Conservation (phyloP, 2,113 vertebrate genomes). For the Odocoileus hemionus region DNA sequence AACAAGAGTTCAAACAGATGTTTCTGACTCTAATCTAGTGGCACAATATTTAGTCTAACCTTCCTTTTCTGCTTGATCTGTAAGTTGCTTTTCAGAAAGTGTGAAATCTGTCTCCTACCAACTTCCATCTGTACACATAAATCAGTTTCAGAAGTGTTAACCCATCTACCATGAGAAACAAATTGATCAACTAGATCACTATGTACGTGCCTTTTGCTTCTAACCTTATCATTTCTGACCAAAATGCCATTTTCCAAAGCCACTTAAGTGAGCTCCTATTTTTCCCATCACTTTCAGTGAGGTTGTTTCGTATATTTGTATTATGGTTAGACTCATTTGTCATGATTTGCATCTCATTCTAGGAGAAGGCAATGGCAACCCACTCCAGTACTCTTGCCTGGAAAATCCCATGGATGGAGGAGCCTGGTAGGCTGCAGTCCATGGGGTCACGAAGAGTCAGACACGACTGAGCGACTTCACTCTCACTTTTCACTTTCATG, state of each 20-base stretch:
- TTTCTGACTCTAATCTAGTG: background rate
- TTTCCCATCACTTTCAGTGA: too few species aligned
- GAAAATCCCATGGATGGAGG: too few species aligned
- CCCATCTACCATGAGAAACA: background rate
- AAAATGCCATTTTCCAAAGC: background rate
- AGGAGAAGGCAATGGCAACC: background rate
- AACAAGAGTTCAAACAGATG: background rate
- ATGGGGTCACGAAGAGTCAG: accelerated
- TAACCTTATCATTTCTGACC: background rate
- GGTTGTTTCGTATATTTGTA: too few species aligned
- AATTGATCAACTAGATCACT: background rate
- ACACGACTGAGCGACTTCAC: too few species aligned
- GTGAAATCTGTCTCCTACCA: background rate
- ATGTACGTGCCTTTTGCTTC: background rate
- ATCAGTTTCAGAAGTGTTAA: background rate
- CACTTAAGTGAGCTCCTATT: background rate
- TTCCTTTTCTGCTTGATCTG: background rate
- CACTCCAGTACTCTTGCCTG: too few species aligned
- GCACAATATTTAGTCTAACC: background rate
- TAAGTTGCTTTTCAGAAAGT: background rate
- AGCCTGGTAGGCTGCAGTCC: too few species aligned
- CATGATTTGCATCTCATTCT: background rate
- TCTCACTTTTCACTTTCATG: too few species aligned
- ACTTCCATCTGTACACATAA: background rate
- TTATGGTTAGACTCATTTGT: background rate